phyloP scores from a whole-genome alignment of 2,113 vertebrate species.

The Progne subis region DNA sequence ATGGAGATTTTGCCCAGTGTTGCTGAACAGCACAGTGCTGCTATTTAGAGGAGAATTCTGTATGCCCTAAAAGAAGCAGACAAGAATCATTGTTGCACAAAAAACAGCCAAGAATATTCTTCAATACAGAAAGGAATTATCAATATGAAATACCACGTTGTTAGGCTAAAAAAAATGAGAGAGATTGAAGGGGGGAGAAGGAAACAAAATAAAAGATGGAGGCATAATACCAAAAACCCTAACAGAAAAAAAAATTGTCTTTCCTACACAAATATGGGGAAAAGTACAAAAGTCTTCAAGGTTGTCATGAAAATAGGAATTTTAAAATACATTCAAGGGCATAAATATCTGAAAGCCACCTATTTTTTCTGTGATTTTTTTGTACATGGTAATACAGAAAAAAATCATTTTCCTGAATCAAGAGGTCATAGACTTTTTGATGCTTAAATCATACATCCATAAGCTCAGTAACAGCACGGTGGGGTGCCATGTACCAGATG shows the following conservation, averaged over 20 bases:
- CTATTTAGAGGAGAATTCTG: slow-evolving; percentile 19
- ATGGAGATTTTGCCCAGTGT: slow-evolving; percentile 39
- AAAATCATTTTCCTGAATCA: neutral
- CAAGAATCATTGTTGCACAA: slow-evolving; percentile 24
- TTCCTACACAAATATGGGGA: neutral
- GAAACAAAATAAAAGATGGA: neutral
- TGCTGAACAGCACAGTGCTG: neutral
- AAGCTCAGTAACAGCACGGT: neutral
- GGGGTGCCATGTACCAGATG: slow-evolving; percentile 38
- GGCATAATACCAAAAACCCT: neutral
- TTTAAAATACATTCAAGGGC: neutral
- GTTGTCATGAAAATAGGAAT: neutral
- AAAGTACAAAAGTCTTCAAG: neutral
- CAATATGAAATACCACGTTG: neutral
- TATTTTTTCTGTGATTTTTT: neutral
- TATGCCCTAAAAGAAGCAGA: neutral
- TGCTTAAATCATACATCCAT: slow-evolving; percentile 5
- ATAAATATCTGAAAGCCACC: neutral
- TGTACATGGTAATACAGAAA: neutral
- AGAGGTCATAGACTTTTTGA: slow-evolving; percentile 2
- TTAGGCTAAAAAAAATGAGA: neutral
- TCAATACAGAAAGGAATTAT: slow-evolving; percentile 8
- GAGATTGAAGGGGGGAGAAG: rapidly evolving
- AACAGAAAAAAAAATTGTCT: neutral
- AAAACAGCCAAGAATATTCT: neutral